These are phyloP conservation scores for Steinernema scapterisci DNA, from an alignment of 2,888 invertebrate genomes.

Conservation along the genomic window DNA sequence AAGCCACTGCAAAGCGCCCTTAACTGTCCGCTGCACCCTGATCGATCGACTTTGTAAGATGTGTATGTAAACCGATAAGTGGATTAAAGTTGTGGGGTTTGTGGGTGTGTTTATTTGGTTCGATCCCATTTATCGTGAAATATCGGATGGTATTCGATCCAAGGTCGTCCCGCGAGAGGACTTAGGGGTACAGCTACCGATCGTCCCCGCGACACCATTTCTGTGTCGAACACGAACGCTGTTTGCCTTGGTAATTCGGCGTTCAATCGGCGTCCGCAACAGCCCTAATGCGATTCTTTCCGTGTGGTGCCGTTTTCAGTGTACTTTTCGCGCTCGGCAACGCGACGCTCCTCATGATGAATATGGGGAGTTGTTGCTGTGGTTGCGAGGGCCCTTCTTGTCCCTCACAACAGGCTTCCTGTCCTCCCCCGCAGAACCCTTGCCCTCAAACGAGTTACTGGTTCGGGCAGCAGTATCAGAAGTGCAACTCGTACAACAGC, in stretches of 20 bases:
- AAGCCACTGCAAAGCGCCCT: neutral
- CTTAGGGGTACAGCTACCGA: constrained; percentile 5
- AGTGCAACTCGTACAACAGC: constrained; percentile 12
- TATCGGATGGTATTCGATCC: constrained; percentile 7
- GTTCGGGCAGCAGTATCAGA: constrained; percentile 20
- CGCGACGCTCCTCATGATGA: constrained; percentile 12
- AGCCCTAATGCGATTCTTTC: neutral
- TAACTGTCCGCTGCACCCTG: too few relatives aligned
- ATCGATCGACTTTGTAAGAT: too few relatives aligned
- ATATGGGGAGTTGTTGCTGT: constrained; percentile 7
- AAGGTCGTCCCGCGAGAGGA: constrained; percentile 1
- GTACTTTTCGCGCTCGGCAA: neutral
- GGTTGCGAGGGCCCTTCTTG: neutral
- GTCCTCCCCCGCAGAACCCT: constrained; percentile 23
- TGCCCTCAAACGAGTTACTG: constrained; percentile 25
- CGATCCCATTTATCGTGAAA: constrained; percentile 15
- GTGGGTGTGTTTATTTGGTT: constrained; percentile 13
- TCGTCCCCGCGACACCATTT: constrained; percentile 27
- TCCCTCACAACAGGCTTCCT: neutral
- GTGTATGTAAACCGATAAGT: too few relatives aligned
- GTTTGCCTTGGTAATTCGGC: constrained; percentile 10
- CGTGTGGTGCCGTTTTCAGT: neutral
- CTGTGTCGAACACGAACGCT: neutral
- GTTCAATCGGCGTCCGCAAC: neutral
- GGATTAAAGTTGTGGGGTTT: too few relatives aligned